Percentiles rank a stretch among this genome's conserved stretches.
phyloP scores from a whole-genome alignment of 2,888 invertebrate species.

The Lochmaea capreae region DNA sequence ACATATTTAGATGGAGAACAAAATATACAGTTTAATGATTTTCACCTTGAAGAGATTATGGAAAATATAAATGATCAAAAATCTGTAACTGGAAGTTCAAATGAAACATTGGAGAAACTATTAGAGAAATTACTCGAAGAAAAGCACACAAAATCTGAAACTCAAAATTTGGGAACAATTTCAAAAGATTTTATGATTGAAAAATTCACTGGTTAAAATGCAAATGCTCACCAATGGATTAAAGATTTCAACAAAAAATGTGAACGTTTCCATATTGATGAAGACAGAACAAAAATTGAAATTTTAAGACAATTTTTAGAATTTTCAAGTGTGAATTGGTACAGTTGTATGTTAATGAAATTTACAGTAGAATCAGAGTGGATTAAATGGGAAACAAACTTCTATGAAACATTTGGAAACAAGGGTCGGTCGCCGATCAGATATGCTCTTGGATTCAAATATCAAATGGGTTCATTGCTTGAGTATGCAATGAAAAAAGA shows the following conservation, averaged over 20 bases:
- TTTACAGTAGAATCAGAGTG: neutral
- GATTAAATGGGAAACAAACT: neutral
- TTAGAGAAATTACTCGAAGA: too few species aligned
- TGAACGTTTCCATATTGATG: slow-evolving; percentile 3
- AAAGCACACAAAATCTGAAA: too few species aligned
- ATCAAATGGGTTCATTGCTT: neutral
- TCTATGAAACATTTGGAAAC: neutral
- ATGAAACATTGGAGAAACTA: too few species aligned
- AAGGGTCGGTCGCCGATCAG: neutral
- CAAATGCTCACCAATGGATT: neutral
- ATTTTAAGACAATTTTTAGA: neutral
- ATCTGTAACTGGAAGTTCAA: too few species aligned
- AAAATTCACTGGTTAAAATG: too few species aligned
- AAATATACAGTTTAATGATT: neutral
- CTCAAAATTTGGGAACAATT: too few species aligned
- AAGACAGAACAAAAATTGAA: neutral
- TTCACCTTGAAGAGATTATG: too few species aligned
- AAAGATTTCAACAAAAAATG: neutral
- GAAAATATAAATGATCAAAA: neutral
- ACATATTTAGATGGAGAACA: neutral
- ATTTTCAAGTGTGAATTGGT: neutral
- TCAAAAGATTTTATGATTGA: too few species aligned
- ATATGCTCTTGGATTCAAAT: neutral
- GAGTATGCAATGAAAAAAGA: neutral
- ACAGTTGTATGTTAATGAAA: slow-evolving; percentile 4